phyloP scores from a whole-genome alignment of 2,888 invertebrate species.

The Sipha maydis region DNA sequence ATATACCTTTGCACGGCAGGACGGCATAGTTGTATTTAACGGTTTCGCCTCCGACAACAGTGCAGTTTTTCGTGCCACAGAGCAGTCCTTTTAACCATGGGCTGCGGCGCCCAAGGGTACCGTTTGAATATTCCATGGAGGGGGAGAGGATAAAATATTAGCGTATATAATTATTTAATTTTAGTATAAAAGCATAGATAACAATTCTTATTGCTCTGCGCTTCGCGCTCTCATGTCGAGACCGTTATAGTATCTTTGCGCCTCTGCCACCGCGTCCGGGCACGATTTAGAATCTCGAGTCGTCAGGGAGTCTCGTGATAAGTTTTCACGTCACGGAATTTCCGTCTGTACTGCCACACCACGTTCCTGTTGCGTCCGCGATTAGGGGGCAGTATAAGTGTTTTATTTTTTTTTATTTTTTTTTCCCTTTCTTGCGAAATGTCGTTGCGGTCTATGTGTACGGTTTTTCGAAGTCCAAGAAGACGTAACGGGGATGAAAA shows the following conservation, averaged over 20 bases:
- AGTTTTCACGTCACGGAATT: conserved; percentile 7
- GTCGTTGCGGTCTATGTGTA: background rate
- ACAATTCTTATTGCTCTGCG: too few relatives aligned
- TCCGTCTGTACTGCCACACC: background rate
- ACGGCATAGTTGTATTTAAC: too few relatives aligned
- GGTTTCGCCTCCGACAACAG: too few relatives aligned
- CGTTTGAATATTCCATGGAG: too few relatives aligned
- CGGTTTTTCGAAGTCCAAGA: background rate
- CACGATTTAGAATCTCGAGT: background rate
- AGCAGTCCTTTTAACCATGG: too few relatives aligned
- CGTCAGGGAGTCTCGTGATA: background rate
- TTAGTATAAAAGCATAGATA: too few relatives aligned
- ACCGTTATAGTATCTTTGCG: background rate
- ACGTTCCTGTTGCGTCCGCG: background rate
- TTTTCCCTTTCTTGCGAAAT: background rate
- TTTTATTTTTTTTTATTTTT: background rate
- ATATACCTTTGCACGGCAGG: too few relatives aligned
- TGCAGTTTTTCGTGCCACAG: too few relatives aligned
- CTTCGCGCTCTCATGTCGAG: background rate
- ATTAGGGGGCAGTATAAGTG: background rate
- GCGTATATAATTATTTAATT: too few relatives aligned
- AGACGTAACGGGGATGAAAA: background rate
- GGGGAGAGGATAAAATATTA: too few relatives aligned
- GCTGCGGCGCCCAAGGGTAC: too few relatives aligned
- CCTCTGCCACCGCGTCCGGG: background rate